A percentile compares a stretch with the other conserved stretches of the same genome.
Conservation (phyloP, 2,888 invertebrate species). For the Agrenia bidenticulata region DNA sequence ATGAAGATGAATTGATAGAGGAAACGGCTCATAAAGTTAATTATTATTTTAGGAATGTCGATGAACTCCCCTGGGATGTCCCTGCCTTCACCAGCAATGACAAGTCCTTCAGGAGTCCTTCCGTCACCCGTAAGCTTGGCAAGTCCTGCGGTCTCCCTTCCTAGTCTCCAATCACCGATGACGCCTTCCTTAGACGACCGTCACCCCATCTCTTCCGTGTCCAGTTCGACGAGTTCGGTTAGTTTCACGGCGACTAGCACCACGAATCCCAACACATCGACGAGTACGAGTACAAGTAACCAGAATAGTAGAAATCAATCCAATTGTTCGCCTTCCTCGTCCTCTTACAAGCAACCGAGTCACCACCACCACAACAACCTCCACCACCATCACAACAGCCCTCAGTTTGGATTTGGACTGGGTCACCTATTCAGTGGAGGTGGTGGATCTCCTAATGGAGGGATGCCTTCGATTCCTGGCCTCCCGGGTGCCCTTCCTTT, state of each 20-base stretch:
- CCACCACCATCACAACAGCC: conserved; percentile 32
- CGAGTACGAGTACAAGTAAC: conserved; percentile 10
- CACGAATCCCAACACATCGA: conserved; percentile 21
- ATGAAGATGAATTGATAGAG: not conserved
- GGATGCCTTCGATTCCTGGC: conserved; percentile 20
- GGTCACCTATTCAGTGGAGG: conserved; percentile 36
- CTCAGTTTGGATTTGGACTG: conserved; percentile 38
- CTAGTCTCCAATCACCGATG: conserved; percentile 58
- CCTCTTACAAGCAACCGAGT: conserved; percentile 55
- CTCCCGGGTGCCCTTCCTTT: conserved; percentile 35
- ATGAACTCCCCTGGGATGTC: conserved; percentile 53
- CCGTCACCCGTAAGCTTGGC: conserved; percentile 76
- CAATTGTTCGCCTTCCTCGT: conserved; percentile 56
- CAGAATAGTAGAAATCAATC: conserved; percentile 30
- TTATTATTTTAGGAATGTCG: conserved; percentile 56
- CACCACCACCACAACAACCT: conserved; percentile 53
- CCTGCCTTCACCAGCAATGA: conserved; percentile 53
- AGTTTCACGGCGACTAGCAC: conserved; percentile 53
- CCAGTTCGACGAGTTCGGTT: conserved; percentile 46
- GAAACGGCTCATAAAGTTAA: not conserved
- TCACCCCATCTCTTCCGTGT: conserved; percentile 47
- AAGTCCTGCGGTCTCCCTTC: conserved; percentile 64
- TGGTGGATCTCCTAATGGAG: conserved; percentile 20
- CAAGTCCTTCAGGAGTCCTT: conserved; percentile 68
- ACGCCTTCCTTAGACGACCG: conserved; percentile 56